Conservation (phyloP, 1,140 invertebrate species). For the Drosophila triauraria region DNA sequence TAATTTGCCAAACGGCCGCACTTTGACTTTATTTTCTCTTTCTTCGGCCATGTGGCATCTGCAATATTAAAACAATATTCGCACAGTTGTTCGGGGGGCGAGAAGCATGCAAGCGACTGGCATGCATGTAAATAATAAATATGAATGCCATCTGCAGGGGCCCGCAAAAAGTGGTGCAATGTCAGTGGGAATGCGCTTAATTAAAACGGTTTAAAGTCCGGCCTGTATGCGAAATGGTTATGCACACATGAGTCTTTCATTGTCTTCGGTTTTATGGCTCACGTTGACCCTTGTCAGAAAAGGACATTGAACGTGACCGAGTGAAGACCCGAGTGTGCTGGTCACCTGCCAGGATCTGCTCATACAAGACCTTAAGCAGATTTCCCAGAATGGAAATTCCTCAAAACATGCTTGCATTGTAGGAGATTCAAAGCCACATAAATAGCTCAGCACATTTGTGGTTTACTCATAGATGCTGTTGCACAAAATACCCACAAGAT, state of each 20-base stretch:
- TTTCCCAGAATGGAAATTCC: background rate
- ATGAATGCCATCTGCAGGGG: conserved; percentile 28
- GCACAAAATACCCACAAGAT: background rate
- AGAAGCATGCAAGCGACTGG: background rate
- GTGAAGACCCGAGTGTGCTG: background rate
- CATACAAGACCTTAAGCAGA: conserved; percentile 13
- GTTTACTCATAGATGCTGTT: background rate
- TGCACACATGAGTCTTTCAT: conserved; percentile 1
- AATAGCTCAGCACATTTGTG: conserved; percentile 4
- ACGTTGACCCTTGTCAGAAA: background rate
- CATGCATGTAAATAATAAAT: conserved; percentile 59
- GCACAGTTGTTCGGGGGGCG: conserved; percentile 1
- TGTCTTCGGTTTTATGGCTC: conserved; percentile 25
- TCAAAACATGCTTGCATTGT: background rate
- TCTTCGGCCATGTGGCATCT: conserved; percentile 16
- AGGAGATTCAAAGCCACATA: background rate
- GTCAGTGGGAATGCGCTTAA: conserved; percentile 42
- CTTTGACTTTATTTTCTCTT: conserved; percentile 18
- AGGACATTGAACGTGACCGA: conserved; percentile 31
- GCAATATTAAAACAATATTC: conserved; percentile 57
- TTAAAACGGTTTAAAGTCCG: conserved; percentile 57
- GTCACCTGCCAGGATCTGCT: background rate
- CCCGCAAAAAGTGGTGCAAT: conserved; percentile 39
- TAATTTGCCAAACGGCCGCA: conserved; percentile 45
- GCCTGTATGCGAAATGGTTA: background rate